Evolutionary conservation across 2,888 invertebrate genomes (phyloP).

Genomic region (Leptarthrus brevirostris): DNA sequence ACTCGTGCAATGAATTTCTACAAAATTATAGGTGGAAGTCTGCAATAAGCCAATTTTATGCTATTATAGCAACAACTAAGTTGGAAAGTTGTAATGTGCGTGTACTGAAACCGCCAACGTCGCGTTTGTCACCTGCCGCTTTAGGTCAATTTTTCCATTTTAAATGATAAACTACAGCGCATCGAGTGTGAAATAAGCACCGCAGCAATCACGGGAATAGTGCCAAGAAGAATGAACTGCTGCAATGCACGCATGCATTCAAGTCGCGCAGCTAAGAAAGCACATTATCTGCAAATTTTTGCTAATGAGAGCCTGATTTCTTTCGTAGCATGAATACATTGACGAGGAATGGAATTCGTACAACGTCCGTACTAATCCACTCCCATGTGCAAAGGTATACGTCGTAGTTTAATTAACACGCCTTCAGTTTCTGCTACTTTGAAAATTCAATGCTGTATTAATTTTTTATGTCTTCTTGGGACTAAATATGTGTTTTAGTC

Average conservation of each 20-base stretch:
- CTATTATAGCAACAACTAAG: too few species aligned
- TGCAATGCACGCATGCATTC: slow-evolving; percentile 10
- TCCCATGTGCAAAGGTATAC: too few species aligned
- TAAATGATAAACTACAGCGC: not conserved
- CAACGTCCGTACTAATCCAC: too few species aligned
- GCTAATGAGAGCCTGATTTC: slow-evolving; percentile 18
- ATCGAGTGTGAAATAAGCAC: slow-evolving; percentile 13
- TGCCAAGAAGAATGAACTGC: slow-evolving; percentile 13
- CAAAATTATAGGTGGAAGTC: too few species aligned
- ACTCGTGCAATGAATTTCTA: too few species aligned
- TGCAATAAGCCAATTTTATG: too few species aligned
- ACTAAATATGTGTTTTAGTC: not conserved
- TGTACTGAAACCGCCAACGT: not conserved
- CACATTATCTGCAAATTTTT: slow-evolving; percentile 35
- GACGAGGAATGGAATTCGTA: slow-evolving; percentile 5
- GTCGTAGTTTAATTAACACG: not conserved
- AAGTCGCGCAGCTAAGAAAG: slow-evolving; percentile 10
- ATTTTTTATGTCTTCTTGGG: not conserved
- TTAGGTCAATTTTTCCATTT: slow-evolving; percentile 13
- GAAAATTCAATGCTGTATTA: slow-evolving; percentile 21
- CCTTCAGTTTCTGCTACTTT: not conserved
- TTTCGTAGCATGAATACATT: slow-evolving; percentile 4
- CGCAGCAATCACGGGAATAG: slow-evolving; percentile 22
- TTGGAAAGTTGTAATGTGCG: too few species aligned
- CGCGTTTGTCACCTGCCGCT: slow-evolving; percentile 25